Percentiles rank a stretch among this genome's conserved stretches.
Conservation (phyloP, 2,888 invertebrate species). For the Macrophya annulata region DNA sequence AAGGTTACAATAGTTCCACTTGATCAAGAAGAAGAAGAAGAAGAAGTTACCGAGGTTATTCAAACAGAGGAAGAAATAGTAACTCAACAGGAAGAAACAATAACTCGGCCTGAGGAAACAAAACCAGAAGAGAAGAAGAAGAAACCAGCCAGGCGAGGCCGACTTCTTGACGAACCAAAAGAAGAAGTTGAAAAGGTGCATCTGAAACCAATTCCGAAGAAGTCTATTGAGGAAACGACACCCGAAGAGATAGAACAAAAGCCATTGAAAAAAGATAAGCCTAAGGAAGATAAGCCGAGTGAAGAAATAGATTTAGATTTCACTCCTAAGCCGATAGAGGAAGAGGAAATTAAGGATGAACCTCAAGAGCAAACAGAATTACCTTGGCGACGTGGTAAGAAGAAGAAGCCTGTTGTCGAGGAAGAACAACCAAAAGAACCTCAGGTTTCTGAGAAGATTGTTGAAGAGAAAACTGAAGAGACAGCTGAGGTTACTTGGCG, state of each 20-base stretch:
- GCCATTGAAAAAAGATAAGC: constrained; percentile 64
- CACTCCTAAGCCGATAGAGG: constrained; percentile 68
- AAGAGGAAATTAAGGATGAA: constrained; percentile 69
- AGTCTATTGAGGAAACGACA: constrained; percentile 62
- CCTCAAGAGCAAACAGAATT: constrained; percentile 69
- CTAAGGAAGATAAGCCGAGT: constrained; percentile 79
- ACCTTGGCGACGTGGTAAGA: constrained; percentile 77
- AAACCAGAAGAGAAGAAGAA: constrained; percentile 42
- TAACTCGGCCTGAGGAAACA: constrained; percentile 48
- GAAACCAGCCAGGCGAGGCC: constrained; percentile 51
- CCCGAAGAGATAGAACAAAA: constrained; percentile 66
- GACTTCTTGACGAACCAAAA: constrained; percentile 68
- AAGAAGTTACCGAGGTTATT: constrained; percentile 50
- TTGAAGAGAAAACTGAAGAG: constrained; percentile 68
- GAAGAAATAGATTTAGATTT: constrained; percentile 71
- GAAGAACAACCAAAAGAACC: constrained; percentile 75
- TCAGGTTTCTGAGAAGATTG: constrained; percentile 71
- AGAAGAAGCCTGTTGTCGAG: constrained; percentile 70
- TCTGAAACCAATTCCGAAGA: constrained; percentile 77
- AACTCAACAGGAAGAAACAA: constrained; percentile 52
- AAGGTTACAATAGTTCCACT: constrained; percentile 74
- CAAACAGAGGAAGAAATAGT: constrained; percentile 53
- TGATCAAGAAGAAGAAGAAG: constrained; percentile 58
- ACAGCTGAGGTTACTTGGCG: constrained; percentile 66
- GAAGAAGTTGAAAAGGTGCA: constrained; percentile 75